phyloP scores from a whole-genome alignment of 2,888 invertebrate species.

The Plagodis pulveraria region DNA sequence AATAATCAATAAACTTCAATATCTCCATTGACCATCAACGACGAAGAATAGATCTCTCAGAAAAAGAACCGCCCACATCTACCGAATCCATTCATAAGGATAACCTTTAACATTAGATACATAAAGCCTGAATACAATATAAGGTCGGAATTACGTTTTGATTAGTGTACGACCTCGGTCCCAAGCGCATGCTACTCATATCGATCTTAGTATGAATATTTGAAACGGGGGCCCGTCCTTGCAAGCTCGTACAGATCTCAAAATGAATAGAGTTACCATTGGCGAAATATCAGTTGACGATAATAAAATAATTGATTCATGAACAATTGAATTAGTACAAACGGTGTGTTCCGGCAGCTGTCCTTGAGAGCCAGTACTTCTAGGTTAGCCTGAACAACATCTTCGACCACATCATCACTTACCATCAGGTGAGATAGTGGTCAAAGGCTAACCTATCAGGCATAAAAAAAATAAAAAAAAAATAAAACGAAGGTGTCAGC shows the following conservation, averaged over 20 bases:
- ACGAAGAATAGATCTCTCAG: constrained; percentile 10
- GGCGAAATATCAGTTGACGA: background rate
- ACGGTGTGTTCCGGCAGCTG: too few species aligned
- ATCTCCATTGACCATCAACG: constrained; percentile 9
- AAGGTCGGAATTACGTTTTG: constrained; percentile 72
- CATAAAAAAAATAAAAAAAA: too few species aligned
- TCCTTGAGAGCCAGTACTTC: too few species aligned
- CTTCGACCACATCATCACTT: too few species aligned
- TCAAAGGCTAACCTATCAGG: too few species aligned
- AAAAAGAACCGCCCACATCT: constrained; percentile 13
- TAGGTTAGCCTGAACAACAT: too few species aligned
- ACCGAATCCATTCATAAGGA: constrained; percentile 16
- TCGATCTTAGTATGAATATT: constrained; percentile 82
- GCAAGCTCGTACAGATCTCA: constrained; percentile 57
- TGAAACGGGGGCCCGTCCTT: constrained; percentile 72
- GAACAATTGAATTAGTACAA: too few species aligned
- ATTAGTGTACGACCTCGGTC: constrained; percentile 71
- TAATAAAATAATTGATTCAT: too few species aligned
- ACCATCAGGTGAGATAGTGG: too few species aligned
- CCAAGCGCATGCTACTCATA: constrained; percentile 69
- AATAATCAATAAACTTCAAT: too few species aligned
- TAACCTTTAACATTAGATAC: constrained; percentile 50
- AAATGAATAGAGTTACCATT: constrained; percentile 18
- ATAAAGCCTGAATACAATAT: constrained; percentile 63
- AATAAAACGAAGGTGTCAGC: too few species aligned